Percentiles rank a stretch among this genome's conserved stretches.
Conservation (phyloP, 2,888 invertebrate genomes). For the Drosophila paranaensis region DNA sequence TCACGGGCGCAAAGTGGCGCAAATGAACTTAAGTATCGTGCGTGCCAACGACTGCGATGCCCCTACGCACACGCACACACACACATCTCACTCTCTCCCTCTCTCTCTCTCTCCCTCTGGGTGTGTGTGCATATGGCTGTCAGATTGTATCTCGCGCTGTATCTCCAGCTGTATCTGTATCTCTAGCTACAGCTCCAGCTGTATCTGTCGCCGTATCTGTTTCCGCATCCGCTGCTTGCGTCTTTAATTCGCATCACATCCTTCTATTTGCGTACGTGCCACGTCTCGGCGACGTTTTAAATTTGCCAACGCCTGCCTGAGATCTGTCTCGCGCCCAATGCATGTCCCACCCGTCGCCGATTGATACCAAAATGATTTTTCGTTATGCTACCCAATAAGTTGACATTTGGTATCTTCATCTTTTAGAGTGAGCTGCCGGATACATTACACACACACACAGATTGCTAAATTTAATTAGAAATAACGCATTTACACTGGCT, state of each 20-base stretch:
- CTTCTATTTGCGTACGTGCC: conserved; percentile 78
- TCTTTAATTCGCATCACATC: conserved; percentile 79
- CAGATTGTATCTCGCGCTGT: conserved; percentile 14
- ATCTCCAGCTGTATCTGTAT: conserved; percentile 11
- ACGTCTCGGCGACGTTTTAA: conserved; percentile 32
- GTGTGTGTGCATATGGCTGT: conserved; percentile 9
- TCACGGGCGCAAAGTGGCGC: conserved; percentile 73
- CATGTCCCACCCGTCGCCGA: conserved; percentile 23
- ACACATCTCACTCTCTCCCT: background rate
- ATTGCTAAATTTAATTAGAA: conserved; percentile 56
- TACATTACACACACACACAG: conserved; percentile 10
- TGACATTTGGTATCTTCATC: conserved; percentile 54
- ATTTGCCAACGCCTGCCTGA: conserved; percentile 27
- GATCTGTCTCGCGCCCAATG: conserved; percentile 7
- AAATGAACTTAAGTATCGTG: conserved; percentile 78
- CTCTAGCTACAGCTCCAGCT: conserved; percentile 23
- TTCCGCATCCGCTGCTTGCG: conserved; percentile 45
- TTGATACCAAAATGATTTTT: conserved; percentile 75
- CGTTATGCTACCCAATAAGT: conserved; percentile 56
- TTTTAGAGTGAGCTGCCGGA: conserved; percentile 17
- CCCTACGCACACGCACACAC: conserved; percentile 20
- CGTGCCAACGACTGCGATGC: conserved; percentile 41
- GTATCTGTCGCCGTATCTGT: conserved; percentile 31
- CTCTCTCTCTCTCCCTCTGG: too few relatives aligned
- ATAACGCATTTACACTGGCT: conserved; percentile 30